Conservation (phyloP, 2,113 vertebrate species). For the Myotis lucifugus region DNA sequence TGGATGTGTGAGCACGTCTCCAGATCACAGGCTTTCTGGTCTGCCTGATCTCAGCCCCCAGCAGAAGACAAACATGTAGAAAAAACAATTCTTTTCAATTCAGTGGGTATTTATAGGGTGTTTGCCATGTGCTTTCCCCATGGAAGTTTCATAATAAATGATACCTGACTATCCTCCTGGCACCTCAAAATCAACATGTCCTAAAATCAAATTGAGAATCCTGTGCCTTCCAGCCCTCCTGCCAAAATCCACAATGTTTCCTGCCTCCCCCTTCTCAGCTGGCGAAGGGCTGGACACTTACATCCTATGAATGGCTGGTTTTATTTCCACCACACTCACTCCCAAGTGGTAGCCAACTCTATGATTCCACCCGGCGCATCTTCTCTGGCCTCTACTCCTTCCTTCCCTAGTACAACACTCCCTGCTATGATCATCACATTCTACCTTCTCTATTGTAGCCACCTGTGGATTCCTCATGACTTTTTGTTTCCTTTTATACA, state of each 20-base stretch:
- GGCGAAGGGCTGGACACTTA: neutral
- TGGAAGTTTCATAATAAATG: neutral
- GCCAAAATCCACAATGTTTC: neutral
- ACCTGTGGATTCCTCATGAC: too few relatives aligned
- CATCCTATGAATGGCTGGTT: too few relatives aligned
- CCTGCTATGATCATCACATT: neutral
- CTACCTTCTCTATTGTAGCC: neutral
- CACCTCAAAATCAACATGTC: neutral
- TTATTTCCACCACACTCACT: accelerated
- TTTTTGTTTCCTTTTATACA: neutral
- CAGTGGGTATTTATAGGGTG: neutral
- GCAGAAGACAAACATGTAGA: neutral
- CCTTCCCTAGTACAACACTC: too few relatives aligned
- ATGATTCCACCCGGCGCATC: neutral
- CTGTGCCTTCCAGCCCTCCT: neutral
- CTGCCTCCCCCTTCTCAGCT: neutral
- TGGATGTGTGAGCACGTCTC: neutral
- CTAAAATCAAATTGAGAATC: neutral
- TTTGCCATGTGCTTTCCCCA: neutral
- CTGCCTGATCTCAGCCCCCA: neutral
- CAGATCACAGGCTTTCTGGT: neutral
- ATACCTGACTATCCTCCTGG: neutral
- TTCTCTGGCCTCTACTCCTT: neutral
- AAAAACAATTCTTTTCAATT: neutral
- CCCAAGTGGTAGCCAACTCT: accelerated